Base-by-base conservation (phyloP, 2,113 vertebrate species). In the Larimichthys crocea region DNA sequence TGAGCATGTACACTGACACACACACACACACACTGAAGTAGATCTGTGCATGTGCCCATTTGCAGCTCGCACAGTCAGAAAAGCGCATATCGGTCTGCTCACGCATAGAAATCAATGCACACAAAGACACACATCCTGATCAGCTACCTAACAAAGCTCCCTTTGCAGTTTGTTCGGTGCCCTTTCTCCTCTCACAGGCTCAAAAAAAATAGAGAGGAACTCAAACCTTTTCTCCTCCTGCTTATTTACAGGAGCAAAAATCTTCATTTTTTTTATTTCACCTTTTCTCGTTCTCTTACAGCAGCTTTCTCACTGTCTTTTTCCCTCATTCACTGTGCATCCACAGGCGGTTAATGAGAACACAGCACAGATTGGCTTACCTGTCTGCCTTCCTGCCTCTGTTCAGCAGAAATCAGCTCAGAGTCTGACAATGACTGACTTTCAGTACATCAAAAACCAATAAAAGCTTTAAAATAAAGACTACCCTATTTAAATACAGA, bases 291-390 rank as follows among this genome's bases (percentile, higher is more conserved):
- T 35, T 62, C 20, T 76, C 76, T 74, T 35, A 20, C 75, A 63
- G 57, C 19, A 26, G 52, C 44, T 44, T 40, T 31, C 48, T 52
- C 10, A 3, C 6, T 31, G 3, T 55, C 44, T 60, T 69, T 46
- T 55, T 31, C 12, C 55, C 62, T 77, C 61, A 0, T 80, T 88
- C 65, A 62, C 64, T 75, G 79, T 62, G 80, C 78, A 83, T 81
- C 89, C 91, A 83, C 84, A 82, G 90, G 88, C 79, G 63, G 87
- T 87, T 84, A 91, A 91, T 87, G 84, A 90, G 83, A 90, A 77
- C 81, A 65, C 82, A 80, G 62, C 76, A 79, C 83, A 81, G 76
- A 91, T 72, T 84, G 84, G 75, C 80, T 89, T 71, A 91, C 91
- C 89, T 92, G 73, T 56, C 72, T 80, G 66, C 50, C 80, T 82